phyloP scores from a whole-genome alignment of 2,113 vertebrate species.

The Ciconia maguari region DNA sequence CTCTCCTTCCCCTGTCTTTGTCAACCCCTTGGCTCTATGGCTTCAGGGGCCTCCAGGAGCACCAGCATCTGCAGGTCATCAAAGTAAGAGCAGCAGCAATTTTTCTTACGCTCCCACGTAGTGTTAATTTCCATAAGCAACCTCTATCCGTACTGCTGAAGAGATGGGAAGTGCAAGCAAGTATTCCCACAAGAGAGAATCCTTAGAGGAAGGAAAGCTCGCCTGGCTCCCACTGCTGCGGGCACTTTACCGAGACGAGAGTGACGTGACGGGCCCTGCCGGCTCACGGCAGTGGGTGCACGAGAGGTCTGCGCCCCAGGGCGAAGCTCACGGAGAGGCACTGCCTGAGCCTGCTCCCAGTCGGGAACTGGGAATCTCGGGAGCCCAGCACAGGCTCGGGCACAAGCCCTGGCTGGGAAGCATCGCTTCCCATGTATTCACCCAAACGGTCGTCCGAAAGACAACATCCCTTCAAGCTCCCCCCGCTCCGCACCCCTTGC shows the following conservation, averaged over 20 bases:
- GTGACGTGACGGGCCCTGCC: rapidly evolving
- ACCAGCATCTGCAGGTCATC: background rate
- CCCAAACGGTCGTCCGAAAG: background rate
- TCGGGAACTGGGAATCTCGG: background rate
- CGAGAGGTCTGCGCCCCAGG: background rate
- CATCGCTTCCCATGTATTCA: background rate
- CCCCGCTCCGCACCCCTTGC: background rate
- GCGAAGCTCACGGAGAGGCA: background rate
- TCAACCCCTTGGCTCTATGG: too few relatives aligned
- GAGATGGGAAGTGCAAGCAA: too few relatives aligned
- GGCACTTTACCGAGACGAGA: background rate
- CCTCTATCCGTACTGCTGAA: background rate
- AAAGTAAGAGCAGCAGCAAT: background rate
- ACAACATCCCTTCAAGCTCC: background rate
- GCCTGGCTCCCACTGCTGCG: background rate
- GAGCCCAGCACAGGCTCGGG: background rate
- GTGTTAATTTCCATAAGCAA: background rate
- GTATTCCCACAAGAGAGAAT: background rate
- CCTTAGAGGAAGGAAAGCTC: background rate
- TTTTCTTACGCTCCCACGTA: background rate
- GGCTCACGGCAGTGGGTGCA: rapidly evolving
- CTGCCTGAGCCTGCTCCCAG: background rate
- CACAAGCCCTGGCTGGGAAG: background rate
- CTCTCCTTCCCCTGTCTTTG: background rate
- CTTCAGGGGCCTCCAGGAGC: background rate